These are phyloP conservation scores for Zaprionus nigranus DNA, from an alignment of 1,140 invertebrate genomes.

Conservation along the genomic window DNA sequence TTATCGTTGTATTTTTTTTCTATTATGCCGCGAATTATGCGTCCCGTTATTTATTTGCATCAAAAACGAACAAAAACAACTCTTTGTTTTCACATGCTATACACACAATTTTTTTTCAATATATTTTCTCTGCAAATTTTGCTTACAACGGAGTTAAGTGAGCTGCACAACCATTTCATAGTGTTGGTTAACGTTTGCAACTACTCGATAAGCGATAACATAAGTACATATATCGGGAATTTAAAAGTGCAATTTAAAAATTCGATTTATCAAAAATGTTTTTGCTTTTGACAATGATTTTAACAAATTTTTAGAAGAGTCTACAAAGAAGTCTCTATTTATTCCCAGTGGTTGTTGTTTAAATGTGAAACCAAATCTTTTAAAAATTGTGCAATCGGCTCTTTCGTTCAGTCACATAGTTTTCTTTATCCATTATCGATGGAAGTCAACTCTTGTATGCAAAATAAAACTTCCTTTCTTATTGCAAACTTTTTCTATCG, in stretches of 20 bases:
- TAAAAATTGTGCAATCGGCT: too few species aligned
- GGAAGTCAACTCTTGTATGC: too few species aligned
- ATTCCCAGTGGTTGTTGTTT: too few species aligned
- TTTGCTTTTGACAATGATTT: not conserved
- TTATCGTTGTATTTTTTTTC: constrained; percentile 29
- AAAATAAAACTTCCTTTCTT: too few species aligned
- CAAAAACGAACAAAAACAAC: constrained; percentile 48
- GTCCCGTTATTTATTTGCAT: constrained; percentile 36
- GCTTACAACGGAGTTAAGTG: constrained; percentile 51
- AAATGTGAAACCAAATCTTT: too few species aligned
- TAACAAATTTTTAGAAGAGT: too few species aligned
- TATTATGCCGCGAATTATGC: constrained; percentile 15
- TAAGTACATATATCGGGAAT: not conserved
- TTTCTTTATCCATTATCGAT: too few species aligned
- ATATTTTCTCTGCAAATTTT: constrained; percentile 64
- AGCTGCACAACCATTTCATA: constrained; percentile 35
- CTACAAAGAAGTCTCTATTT: too few species aligned
- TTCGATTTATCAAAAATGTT: not conserved
- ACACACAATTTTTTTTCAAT: constrained; percentile 67
- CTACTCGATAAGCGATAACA: constrained; percentile 36
- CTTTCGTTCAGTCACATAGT: too few species aligned
- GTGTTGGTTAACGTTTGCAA: constrained; percentile 24
- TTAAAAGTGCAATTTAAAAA: not conserved
- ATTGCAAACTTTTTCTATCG: too few species aligned
- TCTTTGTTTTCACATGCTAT: constrained; percentile 55